Conservation (phyloP, 2,888 invertebrate species). For the Ecliptopera silaceata region DNA sequence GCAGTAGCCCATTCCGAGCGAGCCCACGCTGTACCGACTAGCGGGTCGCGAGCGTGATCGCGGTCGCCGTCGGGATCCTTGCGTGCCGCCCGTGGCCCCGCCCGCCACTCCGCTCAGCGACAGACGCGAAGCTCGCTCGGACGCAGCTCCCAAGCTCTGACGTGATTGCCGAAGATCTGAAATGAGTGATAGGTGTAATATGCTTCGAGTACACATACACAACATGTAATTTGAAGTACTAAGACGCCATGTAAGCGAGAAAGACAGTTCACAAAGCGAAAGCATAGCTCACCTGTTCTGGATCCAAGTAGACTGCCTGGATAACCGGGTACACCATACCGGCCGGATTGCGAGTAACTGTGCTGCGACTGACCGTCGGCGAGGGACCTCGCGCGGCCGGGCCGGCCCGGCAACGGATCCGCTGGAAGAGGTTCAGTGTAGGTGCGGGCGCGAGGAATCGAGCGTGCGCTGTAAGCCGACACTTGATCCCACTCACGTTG, state of each 20-base stretch:
- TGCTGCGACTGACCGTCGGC: conserved; percentile 96
- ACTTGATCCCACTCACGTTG: conserved; percentile 90
- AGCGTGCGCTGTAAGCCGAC: conserved; percentile 95
- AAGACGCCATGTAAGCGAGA: conserved; percentile 15
- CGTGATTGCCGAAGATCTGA: conserved; percentile 92
- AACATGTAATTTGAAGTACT: neutral
- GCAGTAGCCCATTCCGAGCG: conserved; percentile 93
- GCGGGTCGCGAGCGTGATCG: conserved; percentile 91
- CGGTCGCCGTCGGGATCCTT: conserved; percentile 87
- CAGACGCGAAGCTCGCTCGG: conserved; percentile 90
- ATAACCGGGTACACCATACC: conserved; percentile 89
- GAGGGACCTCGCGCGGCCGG: conserved; percentile 89
- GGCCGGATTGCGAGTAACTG: conserved; percentile 92
- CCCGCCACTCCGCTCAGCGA: conserved; percentile 86
- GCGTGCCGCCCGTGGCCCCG: conserved; percentile 84
- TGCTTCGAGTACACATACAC: too few species aligned
- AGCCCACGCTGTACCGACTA: conserved; percentile 91
- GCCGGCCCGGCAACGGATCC: conserved; percentile 91
- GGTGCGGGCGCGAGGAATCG: conserved; percentile 93
- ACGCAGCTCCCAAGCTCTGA: conserved; percentile 91
- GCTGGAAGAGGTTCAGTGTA: conserved; percentile 85
- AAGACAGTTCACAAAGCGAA: conserved; percentile 40
- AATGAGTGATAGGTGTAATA: conserved; percentile 37
- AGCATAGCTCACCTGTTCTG: conserved; percentile 67
- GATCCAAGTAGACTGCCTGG: conserved; percentile 85